These are phyloP conservation scores for Drosophila algonquin DNA, from an alignment of 2,888 invertebrate species.

Conservation along the genomic window DNA sequence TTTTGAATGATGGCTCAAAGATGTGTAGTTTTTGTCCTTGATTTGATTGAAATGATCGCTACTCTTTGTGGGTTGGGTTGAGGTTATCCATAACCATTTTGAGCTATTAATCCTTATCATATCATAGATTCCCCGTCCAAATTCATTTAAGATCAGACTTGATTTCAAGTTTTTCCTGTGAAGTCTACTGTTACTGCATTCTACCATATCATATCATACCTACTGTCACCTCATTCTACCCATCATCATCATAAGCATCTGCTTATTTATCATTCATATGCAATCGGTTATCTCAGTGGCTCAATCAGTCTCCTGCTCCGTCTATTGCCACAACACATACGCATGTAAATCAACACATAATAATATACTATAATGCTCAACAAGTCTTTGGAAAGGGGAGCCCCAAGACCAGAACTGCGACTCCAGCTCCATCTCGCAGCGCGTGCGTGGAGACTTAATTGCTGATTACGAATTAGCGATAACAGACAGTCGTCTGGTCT, in stretches of 20 bases:
- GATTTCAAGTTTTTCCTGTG: not conserved
- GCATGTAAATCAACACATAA: slow-evolving; percentile 77
- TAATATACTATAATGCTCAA: slow-evolving; percentile 52
- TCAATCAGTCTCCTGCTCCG: slow-evolving; percentile 40
- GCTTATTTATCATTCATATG: slow-evolving; percentile 48
- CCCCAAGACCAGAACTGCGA: slow-evolving; percentile 22
- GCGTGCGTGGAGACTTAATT: slow-evolving; percentile 78
- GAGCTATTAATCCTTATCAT: not conserved
- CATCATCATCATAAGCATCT: slow-evolving; percentile 17
- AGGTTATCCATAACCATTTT: not conserved
- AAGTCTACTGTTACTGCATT: not conserved
- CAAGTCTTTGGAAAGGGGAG: slow-evolving; percentile 5
- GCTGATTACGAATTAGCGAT: slow-evolving; percentile 82
- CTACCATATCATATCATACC: no score
- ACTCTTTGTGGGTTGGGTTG: not conserved
- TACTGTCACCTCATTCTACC: slow-evolving; percentile 2
- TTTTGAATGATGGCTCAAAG: not conserved
- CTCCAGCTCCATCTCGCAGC: slow-evolving; percentile 39
- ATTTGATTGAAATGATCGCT: slow-evolving; percentile 1
- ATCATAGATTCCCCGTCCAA: not conserved
- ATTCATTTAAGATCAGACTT: not conserved
- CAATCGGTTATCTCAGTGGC: slow-evolving; percentile 44
- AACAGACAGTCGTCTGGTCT: slow-evolving; percentile 39
- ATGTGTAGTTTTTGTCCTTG: not conserved
- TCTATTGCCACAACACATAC: slow-evolving; percentile 9